phyloP scores from a whole-genome alignment of 2,797 vertebrate species.

The Syngnathus acus region DNA sequence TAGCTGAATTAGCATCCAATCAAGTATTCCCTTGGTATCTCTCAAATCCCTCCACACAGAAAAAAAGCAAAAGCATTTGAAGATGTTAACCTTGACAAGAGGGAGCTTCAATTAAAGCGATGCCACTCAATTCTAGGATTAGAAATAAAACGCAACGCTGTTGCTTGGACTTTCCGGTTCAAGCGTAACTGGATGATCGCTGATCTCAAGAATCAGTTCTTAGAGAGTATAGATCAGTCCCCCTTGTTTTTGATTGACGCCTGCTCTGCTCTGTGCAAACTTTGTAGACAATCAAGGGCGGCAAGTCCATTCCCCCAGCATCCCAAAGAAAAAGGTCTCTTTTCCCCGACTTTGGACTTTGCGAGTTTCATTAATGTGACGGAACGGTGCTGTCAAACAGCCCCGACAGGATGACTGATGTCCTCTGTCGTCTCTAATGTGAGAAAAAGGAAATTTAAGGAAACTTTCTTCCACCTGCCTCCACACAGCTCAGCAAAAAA shows the following conservation, averaged over 20 bases:
- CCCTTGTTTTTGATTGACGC: slow-evolving; percentile 21
- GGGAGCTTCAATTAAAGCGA: neutral
- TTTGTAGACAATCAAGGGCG: slow-evolving; percentile 26
- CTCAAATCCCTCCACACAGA: neutral
- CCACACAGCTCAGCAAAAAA: slow-evolving; percentile 28
- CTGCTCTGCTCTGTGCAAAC: slow-evolving; percentile 21
- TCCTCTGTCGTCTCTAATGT: slow-evolving; percentile 31
- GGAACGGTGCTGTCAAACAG: slow-evolving; percentile 48
- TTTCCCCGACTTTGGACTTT: slow-evolving; percentile 31
- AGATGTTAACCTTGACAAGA: neutral
- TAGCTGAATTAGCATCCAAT: neutral
- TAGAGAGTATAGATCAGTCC: neutral
- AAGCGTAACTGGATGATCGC: neutral
- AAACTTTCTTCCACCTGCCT: slow-evolving; percentile 29
- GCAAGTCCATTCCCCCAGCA: slow-evolving; percentile 50
- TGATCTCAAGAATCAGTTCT: neutral
- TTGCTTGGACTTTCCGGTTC: neutral
- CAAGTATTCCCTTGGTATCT: neutral
- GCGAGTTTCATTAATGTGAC: slow-evolving; percentile 60
- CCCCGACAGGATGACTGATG: slow-evolving; percentile 53
- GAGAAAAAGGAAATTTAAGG: slow-evolving; percentile 34
- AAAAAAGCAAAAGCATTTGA: neutral
- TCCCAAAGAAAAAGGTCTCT: slow-evolving; percentile 35
- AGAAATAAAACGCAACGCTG: neutral
- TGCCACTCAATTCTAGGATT: neutral